These are phyloP conservation scores for Xylophagus ater DNA, from an alignment of 2,888 invertebrate species.

Conservation along the genomic window DNA sequence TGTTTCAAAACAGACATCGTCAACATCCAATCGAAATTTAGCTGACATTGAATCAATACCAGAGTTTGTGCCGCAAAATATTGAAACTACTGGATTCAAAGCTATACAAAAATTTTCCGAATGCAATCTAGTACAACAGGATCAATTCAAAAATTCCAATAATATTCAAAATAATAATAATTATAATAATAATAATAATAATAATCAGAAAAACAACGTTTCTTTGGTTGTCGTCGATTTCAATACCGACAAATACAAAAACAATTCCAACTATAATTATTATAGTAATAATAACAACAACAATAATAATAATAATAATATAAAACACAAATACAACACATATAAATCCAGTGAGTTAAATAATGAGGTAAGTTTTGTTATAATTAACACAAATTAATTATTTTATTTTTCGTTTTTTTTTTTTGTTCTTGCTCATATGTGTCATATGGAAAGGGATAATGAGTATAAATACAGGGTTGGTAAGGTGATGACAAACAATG, in stretches of 20 bases:
- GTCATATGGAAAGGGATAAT: no score
- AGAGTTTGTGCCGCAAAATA: no score
- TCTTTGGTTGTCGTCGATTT: no score
- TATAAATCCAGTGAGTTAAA: conserved; percentile 12
- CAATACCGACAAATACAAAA: no score
- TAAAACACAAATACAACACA: neutral
- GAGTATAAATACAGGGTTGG: no score
- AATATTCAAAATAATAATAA: conserved; percentile 7
- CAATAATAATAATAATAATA: conserved; percentile 9
- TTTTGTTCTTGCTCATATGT: neutral
- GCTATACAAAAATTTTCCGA: conserved; percentile 9
- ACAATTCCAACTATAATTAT: conserved; percentile 12
- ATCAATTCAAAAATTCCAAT: conserved; percentile 25
- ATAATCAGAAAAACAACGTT: no score
- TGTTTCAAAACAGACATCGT: conserved; percentile 36
- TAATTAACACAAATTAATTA: conserved; percentile 11
- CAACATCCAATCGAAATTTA: conserved; percentile 34
- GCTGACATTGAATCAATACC: conserved; percentile 23
- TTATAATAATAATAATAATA: neutral
- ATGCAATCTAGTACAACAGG: no score
- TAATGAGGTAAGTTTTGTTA: conserved; percentile 23
- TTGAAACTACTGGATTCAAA: no score
- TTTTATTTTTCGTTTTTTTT: neutral
- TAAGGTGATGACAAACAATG: no score
- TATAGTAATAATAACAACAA: conserved; percentile 11